Conservation (phyloP, 2,888 invertebrate genomes). For the Andrena flavipes region DNA sequence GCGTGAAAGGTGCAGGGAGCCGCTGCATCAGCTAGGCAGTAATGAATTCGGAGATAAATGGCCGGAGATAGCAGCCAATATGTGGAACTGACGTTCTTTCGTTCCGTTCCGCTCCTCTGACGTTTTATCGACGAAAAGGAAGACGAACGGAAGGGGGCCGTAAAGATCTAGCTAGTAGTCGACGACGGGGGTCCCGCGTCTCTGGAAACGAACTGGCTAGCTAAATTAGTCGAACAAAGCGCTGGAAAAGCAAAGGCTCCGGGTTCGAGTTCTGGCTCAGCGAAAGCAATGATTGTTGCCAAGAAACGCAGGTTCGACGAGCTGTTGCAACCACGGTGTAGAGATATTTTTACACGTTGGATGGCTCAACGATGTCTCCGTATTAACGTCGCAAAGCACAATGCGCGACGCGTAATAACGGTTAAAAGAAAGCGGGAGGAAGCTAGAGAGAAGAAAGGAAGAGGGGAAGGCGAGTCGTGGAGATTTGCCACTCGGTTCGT, state of each 20-base stretch:
- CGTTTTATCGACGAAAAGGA: constrained; percentile 55
- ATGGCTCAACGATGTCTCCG: constrained; percentile 55
- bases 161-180: constrained; percentile 41
- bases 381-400: constrained; percentile 71
- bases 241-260: neutral
- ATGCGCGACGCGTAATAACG: constrained; percentile 73
- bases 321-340: constrained; percentile 45
- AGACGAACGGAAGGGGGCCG: constrained; percentile 1
- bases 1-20: constrained; percentile 52
- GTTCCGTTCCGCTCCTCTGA: constrained; percentile 51
- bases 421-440: constrained; percentile 64
- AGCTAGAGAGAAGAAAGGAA: constrained; percentile 4
- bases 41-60: constrained; percentile 81
- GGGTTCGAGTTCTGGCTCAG: neutral
- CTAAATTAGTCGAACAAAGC: constrained; percentile 2
- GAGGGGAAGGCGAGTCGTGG: constrained; percentile 38
- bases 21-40: constrained; percentile 74
- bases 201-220: constrained; percentile 25
- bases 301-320: neutral
- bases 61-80: constrained; percentile 75
- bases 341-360: constrained; percentile 59
- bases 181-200: neutral
- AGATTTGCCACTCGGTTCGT: constrained; percentile 75
- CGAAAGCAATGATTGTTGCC: constrained; percentile 18
- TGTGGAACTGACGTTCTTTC: constrained; percentile 69